phyloP scores from a whole-genome alignment of 2,888 invertebrate genomes.

The Sarcophaga rosellei region DNA sequence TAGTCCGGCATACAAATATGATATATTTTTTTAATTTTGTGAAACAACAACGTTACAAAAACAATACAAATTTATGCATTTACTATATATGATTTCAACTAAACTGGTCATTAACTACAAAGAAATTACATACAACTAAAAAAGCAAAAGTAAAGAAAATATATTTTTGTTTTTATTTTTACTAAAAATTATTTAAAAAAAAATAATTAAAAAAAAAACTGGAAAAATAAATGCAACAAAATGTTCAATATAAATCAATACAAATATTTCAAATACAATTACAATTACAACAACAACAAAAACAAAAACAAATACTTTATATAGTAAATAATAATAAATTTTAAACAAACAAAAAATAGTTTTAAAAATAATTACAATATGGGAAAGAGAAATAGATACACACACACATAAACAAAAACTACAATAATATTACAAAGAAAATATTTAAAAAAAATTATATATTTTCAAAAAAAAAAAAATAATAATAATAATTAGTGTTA shows the following conservation, averaged over 20 bases:
- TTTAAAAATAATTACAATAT: slow-evolving; percentile 16
- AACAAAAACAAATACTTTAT: slow-evolving; percentile 2
- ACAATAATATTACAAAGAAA: too few species aligned
- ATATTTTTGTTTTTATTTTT: slow-evolving; percentile 34
- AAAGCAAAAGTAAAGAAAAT: slow-evolving; percentile 31
- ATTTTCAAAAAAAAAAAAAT: slow-evolving; percentile 56
- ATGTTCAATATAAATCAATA: slow-evolving; percentile 67
- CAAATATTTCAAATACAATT: slow-evolving; percentile 41
- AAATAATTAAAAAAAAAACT: slow-evolving; percentile 70
- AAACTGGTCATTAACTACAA: not conserved
- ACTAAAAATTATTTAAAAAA: slow-evolving; percentile 45
- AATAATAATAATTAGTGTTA: not conserved
- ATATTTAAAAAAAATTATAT: slow-evolving; percentile 9
- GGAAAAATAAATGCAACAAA: slow-evolving; percentile 64
- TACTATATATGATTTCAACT: slow-evolving; percentile 34
- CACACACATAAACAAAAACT: slow-evolving; percentile 1
- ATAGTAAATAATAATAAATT: slow-evolving; percentile 46
- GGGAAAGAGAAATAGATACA: slow-evolving; percentile 5
- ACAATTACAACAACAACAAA: slow-evolving; percentile 33
- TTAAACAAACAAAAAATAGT: slow-evolving; percentile 27
- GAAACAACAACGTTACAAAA: not conserved
- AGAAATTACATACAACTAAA: slow-evolving; percentile 9
- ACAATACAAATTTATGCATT: slow-evolving; percentile 40
- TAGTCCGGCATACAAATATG: not conserved
- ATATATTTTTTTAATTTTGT: slow-evolving; percentile 14